Conservation (phyloP, 2,113 vertebrate species). For the Condylura cristata region DNA sequence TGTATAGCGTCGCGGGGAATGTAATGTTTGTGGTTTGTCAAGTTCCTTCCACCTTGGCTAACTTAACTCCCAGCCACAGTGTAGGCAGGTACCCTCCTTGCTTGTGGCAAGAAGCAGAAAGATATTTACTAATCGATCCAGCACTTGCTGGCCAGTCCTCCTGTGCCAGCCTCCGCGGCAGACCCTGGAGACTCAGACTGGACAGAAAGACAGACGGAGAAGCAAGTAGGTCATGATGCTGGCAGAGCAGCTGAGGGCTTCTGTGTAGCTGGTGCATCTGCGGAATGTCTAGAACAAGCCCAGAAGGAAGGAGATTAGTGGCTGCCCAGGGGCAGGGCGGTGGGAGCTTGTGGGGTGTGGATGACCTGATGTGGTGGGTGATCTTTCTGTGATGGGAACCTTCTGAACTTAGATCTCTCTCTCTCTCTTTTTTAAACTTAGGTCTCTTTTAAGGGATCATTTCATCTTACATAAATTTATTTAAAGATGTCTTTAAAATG, state of each 20-base stretch:
- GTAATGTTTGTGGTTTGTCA: background rate
- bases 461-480: no score
- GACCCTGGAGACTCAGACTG: background rate
- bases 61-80: fast-evolving
- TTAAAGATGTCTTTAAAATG: no score
- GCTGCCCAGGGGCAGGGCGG: fast-evolving
- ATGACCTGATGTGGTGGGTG: background rate
- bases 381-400: background rate
- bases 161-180: background rate
- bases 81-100: background rate
- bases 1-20: no score
- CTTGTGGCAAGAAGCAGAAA: background rate
- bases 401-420: background rate
- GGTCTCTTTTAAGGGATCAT: no score
- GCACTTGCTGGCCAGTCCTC: background rate
- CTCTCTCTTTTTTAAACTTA: no score
- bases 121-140: background rate
- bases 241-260: background rate
- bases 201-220: background rate
- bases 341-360: fast-evolving
- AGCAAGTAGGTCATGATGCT: background rate
- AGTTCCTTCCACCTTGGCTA: background rate
- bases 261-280: fast-evolving
- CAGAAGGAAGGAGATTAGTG: background rate
- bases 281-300: background rate